A percentile compares a stretch with the other conserved stretches of the same genome.
These are phyloP conservation scores for Melanaphis sacchari DNA, from an alignment of 1,140 invertebrate genomes.

Conservation along the genomic window DNA sequence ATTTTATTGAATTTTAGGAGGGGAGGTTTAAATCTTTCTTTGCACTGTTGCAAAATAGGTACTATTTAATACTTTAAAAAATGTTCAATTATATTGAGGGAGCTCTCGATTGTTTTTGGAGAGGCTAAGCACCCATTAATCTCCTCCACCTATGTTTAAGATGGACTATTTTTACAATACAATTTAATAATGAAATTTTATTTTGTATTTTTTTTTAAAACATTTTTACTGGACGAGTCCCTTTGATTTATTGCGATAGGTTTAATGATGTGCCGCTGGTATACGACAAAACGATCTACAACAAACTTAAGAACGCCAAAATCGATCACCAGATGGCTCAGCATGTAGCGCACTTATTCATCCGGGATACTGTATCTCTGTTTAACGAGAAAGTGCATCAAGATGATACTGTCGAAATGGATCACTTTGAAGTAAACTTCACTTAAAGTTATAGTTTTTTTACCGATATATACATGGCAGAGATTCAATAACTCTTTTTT, in stretches of 20 bases:
- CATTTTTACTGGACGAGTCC: background rate
- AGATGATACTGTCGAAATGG: slow-evolving; percentile 91
- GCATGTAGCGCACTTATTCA: slow-evolving; percentile 98
- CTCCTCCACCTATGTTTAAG: too few relatives aligned
- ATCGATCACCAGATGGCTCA: slow-evolving; percentile 91
- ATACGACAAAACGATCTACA: slow-evolving; percentile 84
- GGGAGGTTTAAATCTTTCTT: too few relatives aligned
- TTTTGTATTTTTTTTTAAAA: background rate
- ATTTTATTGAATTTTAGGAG: too few relatives aligned
- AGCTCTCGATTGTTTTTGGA: too few relatives aligned
- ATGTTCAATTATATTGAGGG: too few relatives aligned
- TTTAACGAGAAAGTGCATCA: slow-evolving; percentile 97
- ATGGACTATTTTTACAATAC: background rate
- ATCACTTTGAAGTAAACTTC: slow-evolving; percentile 92
- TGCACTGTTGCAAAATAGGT: too few relatives aligned
- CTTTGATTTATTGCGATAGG: slow-evolving; percentile 61
- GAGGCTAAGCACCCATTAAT: too few relatives aligned
- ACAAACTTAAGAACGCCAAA: slow-evolving; percentile 81
- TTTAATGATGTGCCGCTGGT: slow-evolving; percentile 93
- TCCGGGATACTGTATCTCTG: slow-evolving; percentile 94
- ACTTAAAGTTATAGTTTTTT: slow-evolving; percentile 57
- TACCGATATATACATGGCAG: background rate
- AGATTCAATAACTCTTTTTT: background rate
- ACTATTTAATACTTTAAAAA: too few relatives aligned
- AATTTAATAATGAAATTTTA: background rate